phyloP scores from a whole-genome alignment of 2,113 vertebrate genomes.

The Scalopus aquaticus region DNA sequence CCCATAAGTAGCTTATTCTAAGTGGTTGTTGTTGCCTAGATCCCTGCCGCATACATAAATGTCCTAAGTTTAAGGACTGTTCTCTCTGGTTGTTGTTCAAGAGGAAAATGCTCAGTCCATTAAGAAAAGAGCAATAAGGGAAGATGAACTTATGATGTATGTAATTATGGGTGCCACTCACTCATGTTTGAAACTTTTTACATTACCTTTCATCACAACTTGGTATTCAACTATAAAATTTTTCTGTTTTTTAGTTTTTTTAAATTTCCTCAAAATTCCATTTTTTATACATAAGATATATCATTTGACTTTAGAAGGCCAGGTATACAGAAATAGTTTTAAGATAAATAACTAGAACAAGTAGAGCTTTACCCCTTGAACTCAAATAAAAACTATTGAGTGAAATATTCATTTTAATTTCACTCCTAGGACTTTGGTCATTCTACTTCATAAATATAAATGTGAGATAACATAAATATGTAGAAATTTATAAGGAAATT shows the following conservation, averaged over 20 bases:
- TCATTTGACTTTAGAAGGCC: not conserved
- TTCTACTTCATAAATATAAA: slow-evolving; percentile 64
- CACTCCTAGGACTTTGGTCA: not conserved
- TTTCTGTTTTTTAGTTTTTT: not conserved
- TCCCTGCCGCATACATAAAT: not conserved
- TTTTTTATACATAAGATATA: not conserved
- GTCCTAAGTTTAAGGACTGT: not conserved
- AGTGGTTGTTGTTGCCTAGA: not conserved
- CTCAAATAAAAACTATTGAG: not conserved
- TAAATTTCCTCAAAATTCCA: not conserved
- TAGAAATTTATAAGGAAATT: slow-evolving; percentile 64
- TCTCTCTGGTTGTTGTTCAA: not conserved
- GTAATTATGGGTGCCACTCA: not conserved
- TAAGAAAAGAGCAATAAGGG: not conserved
- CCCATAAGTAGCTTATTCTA: not conserved
- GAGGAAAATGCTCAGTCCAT: not conserved
- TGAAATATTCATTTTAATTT: slow-evolving; percentile 31
- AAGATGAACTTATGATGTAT: not conserved
- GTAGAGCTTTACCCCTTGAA: accelerated
- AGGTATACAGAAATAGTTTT: not conserved
- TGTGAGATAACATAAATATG: slow-evolving; percentile 47
- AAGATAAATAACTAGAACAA: not conserved
- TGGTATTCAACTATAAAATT: not conserved
- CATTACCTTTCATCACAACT: not conserved
- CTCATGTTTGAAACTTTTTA: not conserved